A percentile compares a stretch with the other conserved stretches of the same genome.
phyloP scores from a whole-genome alignment of 2,888 invertebrate genomes.

The Thereva nobilitata region DNA sequence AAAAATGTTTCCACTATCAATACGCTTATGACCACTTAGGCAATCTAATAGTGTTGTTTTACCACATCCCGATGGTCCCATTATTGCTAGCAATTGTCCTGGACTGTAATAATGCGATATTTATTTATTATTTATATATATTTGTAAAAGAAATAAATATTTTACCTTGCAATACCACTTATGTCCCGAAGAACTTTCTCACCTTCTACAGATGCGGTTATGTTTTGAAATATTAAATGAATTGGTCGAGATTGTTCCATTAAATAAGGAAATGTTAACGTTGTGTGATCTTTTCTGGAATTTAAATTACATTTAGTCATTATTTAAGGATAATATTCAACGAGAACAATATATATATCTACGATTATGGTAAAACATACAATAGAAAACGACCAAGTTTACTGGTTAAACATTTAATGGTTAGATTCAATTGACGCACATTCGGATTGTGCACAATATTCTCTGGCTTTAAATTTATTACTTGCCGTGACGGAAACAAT shows the following conservation, averaged over 20 bases:
- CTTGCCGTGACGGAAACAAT: too few species aligned
- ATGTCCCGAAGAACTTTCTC: slow-evolving; percentile 23
- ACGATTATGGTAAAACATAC: too few species aligned
- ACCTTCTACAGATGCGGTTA: slow-evolving; percentile 55
- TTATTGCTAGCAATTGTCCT: slow-evolving; percentile 77
- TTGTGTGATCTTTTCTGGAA: slow-evolving; percentile 65
- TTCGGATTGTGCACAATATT: too few species aligned
- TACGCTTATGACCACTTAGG: slow-evolving; percentile 70
- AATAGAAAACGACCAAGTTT: too few species aligned
- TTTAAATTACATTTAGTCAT: slow-evolving; percentile 39
- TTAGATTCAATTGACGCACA: too few species aligned
- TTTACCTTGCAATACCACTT: slow-evolving; percentile 66
- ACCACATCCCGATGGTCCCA: slow-evolving; percentile 80
- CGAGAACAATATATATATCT: too few species aligned
- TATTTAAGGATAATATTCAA: too few species aligned
- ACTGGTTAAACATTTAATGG: too few species aligned
- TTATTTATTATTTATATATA: slow-evolving; percentile 2
- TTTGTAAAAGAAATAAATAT: background rate
- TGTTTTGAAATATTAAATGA: slow-evolving; percentile 68
- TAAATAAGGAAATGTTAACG: slow-evolving; percentile 65
- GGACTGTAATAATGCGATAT: slow-evolving; percentile 58
- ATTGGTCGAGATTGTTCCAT: slow-evolving; percentile 64
- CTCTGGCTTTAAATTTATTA: too few species aligned
- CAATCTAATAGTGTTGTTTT: slow-evolving; percentile 79
- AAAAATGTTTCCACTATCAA: slow-evolving; percentile 69